Base-by-base conservation (phyloP, 2,113 vertebrate genomes). In the Sinocyclocheilus anophthalmus region DNA sequence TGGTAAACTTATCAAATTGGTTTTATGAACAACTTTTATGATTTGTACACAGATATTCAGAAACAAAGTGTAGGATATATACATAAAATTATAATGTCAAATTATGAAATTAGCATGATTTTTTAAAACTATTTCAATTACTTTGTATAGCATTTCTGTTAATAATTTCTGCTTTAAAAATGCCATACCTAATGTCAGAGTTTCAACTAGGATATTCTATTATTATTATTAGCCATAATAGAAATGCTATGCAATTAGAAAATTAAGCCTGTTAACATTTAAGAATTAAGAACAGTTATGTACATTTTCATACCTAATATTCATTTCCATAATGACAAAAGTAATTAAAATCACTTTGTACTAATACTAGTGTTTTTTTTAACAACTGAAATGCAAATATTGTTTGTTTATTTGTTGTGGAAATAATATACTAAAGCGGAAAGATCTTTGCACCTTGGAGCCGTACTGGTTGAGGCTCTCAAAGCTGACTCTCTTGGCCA, bases 401-500 rank as follows among this genome's bases (percentile, higher is more conserved):
- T 33, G 30, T 33, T 33, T 33, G 30, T 33, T 33, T 30, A 10
- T 18, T 13, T 75, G 18, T 24, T 48, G 10, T 45, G 22, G 13
- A 24, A 18, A 18, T 67, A 1, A 11, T 81, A n/a, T 6, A 22
- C 55, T 57, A 57, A 57, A 22, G 4, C 0, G 1, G 0, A 33
- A 18, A 65, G 5, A 45, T 45, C 18, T 89, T 86, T 86, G 42
- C 81, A 97, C 97, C 96, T 96, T 94, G 1, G 95, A 94, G 0
- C 97, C 97, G 0, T 96, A 96, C 91, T 96, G 97, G 78, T 96
- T 95, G 24, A 98, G 96, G 89, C 97, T 98, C 93, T 98, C 97
- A 0, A 94, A 94, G 88, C 94, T 95, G 24, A 99, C 97, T 0
- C 97, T 93, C 87, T 97, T 96, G 59, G 97, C 97, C 37, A 99